Evolutionary conservation across 2,797 vertebrate species (phyloP), one percentile per base, ranked within the genome.

Genomic region (Echeneis naucrates): DNA sequence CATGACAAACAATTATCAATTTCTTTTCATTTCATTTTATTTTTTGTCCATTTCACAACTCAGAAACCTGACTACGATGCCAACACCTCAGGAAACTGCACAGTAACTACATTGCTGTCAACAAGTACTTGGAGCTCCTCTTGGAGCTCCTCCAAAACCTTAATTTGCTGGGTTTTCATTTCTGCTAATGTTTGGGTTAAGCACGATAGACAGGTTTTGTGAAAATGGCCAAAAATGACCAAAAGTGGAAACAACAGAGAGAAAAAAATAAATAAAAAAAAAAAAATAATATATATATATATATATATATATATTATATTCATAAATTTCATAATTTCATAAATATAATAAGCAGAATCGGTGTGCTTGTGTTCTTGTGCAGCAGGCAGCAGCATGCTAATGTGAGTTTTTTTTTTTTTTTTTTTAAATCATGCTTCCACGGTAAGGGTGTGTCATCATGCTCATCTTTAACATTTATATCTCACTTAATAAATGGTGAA

Each of bases 381-480:
- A 47, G 19, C 19, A 60, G 27, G 30, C 7, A 47, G 4, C 42
- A 61, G 14, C n/a, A 33, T 48, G 58, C 27, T 21, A 33, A 48
- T 47, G 27, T 61, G 32, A 6, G 8, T 2, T 54, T 19, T 23
- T n/a, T n/a, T n/a, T n/a, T n/a, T n/a, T n/a, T n/a, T n/a, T n/a
- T n/a, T n/a, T n/a, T n/a, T n/a, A n/a, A n/a, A 55, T 54, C 52
- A 54, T 21, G 30, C 19, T 55, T n/a, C 53, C 53, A 55, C 11
- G 37, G 33, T 8, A 56, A 56, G n/a, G 33, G 26, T 60, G 42
- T 47, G 58, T 61, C 2, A 8, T n/a, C 19, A 45, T 32, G 30
- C 57, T n/a, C 0, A 14, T 44, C 8, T 19, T 42, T 2, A 19
- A 19, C 16, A 27, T 27, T 19, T 3, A 12, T 14, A 35, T 60